phyloP scores from a whole-genome alignment of 2,113 vertebrate genomes.

The Galemys pyrenaicus region DNA sequence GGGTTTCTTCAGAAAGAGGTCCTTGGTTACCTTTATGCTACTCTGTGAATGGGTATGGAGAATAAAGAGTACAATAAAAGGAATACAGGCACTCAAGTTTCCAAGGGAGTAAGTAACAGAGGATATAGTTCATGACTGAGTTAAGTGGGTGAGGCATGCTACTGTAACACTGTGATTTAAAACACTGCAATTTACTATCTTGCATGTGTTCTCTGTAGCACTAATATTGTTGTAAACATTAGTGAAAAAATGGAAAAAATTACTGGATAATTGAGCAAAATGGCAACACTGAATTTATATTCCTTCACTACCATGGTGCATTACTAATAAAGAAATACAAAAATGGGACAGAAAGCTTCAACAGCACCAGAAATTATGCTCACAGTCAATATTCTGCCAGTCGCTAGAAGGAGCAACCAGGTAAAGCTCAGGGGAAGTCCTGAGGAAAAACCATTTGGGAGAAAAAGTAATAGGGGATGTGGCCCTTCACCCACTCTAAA shows the following conservation, averaged over 20 bases:
- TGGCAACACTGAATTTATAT: not conserved
- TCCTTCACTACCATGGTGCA: not conserved
- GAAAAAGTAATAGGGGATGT: not conserved
- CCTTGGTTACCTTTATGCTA: not conserved
- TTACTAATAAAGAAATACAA: not conserved
- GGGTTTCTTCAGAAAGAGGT: slow-evolving; percentile 9
- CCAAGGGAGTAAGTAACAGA: not conserved
- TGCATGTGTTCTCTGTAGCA: not conserved
- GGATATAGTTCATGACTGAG: not conserved
- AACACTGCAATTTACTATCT: not conserved
- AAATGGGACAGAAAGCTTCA: not conserved
- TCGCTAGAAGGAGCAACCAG: not conserved
- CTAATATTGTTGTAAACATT: not conserved
- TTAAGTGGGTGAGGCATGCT: not conserved
- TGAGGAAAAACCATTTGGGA: not conserved
- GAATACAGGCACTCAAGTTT: not conserved
- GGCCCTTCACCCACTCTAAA: not conserved
- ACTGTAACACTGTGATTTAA: not conserved
- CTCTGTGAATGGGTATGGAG: not conserved
- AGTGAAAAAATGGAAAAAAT: not conserved
- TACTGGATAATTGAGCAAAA: not conserved
- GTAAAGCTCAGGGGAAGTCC: not conserved
- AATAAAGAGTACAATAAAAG: not conserved
- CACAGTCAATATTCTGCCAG: not conserved
- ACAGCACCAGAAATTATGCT: not conserved